Percentiles rank a stretch among this genome's conserved stretches.
Conservation (phyloP, 2,888 invertebrate species). For the Sipha maydis region DNA sequence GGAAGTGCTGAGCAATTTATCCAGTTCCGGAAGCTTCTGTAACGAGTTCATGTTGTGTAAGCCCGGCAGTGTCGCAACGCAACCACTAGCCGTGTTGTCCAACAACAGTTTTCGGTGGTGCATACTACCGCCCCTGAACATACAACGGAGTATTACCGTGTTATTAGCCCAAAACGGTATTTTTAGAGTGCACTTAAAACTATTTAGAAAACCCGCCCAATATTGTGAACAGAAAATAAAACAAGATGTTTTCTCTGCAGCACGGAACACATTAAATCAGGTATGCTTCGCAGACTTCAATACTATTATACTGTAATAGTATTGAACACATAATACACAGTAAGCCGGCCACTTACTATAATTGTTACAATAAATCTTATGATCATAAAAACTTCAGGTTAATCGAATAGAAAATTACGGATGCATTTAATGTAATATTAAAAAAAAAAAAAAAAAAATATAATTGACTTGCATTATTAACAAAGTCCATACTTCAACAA, state of each 20-base stretch:
- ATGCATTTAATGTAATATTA: no score
- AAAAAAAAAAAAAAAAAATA: no score
- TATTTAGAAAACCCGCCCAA: background rate
- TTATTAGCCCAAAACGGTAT: background rate
- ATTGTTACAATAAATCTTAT: no score
- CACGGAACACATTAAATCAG: background rate
- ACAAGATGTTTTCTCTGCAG: background rate
- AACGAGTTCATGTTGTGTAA: conserved; percentile 51
- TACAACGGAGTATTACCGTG: background rate
- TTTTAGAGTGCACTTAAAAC: background rate
- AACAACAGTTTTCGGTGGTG: conserved; percentile 51
- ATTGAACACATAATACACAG: no score
- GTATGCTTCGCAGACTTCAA: background rate
- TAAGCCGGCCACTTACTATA: no score
- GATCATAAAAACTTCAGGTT: no score
- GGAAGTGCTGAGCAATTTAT: conserved; percentile 59
- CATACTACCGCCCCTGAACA: conserved; percentile 56
- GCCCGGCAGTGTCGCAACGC: background rate
- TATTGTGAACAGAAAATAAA: background rate
- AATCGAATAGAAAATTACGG: no score
- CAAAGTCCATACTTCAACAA: no score
- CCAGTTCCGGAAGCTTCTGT: conserved; percentile 54
- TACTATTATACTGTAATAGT: background rate
- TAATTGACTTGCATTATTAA: no score
- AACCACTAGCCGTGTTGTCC: conserved; percentile 18